A percentile compares a stretch with the other conserved stretches of the same genome.
Evolutionary conservation across 1,140 invertebrate species (phyloP).

Genomic region (Muscidifurax raptorellus): DNA sequence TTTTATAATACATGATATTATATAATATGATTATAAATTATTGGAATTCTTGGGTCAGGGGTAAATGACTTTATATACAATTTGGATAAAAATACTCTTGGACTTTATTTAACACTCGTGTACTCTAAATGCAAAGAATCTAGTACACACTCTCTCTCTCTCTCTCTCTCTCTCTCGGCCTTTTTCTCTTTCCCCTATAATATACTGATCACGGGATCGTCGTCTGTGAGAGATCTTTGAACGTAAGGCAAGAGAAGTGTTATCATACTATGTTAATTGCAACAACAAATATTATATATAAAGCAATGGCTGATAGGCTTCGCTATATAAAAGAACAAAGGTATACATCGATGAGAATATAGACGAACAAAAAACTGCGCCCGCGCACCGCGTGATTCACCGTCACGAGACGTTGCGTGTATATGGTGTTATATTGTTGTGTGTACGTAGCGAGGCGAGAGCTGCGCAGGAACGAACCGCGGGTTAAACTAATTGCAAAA

Average conservation of each 20-base stretch:
- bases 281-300: not conserved
- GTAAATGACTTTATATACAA: no score
- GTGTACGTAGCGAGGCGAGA: not conserved
- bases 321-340: not conserved
- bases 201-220: not conserved
- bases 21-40: no score
- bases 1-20: no score
- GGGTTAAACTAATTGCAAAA: conserved; percentile 31
- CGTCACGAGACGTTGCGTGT: conserved; percentile 34
- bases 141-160: no score
- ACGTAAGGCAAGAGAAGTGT: not conserved
- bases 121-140: no score
- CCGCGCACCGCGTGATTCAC: not conserved
- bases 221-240: not conserved
- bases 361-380: not conserved
- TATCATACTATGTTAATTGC: not conserved
- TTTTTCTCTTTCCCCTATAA: not conserved
- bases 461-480: not conserved
- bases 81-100: no score
- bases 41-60: no score
- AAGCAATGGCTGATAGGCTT: no score
- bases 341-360: not conserved
- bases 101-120: no score
- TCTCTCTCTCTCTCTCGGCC: not conserved
- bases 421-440: not conserved